Evolutionary conservation across 2,888 invertebrate genomes (phyloP).

Genomic region (Augiades crinisus): DNA sequence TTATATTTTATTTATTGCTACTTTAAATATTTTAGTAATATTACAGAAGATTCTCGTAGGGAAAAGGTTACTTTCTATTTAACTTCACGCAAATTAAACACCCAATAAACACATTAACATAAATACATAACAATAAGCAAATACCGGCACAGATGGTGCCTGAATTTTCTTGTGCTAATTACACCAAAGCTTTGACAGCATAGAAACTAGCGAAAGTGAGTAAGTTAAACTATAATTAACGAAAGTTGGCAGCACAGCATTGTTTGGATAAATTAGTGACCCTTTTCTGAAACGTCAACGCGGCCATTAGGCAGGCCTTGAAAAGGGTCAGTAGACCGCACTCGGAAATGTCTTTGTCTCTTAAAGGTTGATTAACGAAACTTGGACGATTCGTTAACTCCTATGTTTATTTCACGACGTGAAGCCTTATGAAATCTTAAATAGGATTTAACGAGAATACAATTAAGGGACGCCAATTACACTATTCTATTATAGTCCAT

Average conservation of each 20-base stretch:
- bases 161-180: no score
- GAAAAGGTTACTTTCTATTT: no score
- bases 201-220: slow-evolving; percentile 40
- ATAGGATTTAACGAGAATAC: no score
- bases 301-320: slow-evolving; percentile 64
- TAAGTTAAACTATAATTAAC: slow-evolving; percentile 78
- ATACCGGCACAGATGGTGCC: no score
- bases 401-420: slow-evolving; percentile 18
- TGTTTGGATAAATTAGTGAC: slow-evolving; percentile 77
- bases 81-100: no score
- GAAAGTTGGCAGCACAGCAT: slow-evolving; percentile 54
- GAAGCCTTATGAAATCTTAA: neutral
- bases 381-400: slow-evolving; percentile 27
- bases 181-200: neutral
- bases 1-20: no score
- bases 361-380: slow-evolving; percentile 49
- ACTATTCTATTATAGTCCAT: no score
- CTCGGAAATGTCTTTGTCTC: slow-evolving; percentile 48
- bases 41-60: no score
- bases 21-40: no score
- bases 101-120: no score
- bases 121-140: no score
- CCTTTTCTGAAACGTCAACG: slow-evolving; percentile 76
- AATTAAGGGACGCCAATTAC: no score
- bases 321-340: slow-evolving; percentile 56